Base-by-base conservation (phyloP, 2,113 vertebrate genomes). In the Alouatta palliata region DNA sequence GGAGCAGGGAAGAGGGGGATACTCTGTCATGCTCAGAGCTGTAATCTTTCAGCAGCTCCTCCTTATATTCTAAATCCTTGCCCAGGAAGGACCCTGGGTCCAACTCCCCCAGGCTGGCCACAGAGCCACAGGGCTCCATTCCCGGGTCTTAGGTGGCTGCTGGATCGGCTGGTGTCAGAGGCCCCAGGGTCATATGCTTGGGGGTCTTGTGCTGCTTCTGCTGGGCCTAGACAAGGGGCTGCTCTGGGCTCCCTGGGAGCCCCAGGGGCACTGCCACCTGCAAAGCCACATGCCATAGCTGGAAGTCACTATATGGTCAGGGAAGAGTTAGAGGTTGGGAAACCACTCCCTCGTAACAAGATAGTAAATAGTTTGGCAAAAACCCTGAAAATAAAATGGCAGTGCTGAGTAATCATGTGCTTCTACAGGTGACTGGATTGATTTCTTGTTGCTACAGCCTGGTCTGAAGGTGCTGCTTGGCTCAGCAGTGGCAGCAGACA, bases 301-400 rank as follows among this genome's bases (percentile, higher is more conserved):
- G 99, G 98, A 99, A 99, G 99, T 99, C 99, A 99, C 99, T 99
- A 92, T 99, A 99, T 0, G 99, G 99, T 81, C 99, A 99, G 0
- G 99, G 99, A 19, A 99, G 99, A 76, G 99, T 99, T 0, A 99
- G 99, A 2, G 99, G 99, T 96, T 99, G 98, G 98, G 99, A 99
- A 98, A 99, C 99, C 98, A 99, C 99, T 98, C 99, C 99, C 98
- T 99, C 99, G 91, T 99, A 99, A 97, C 99, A 99, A 98, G 99
- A 99, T 97, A 99, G 99, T 98, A 99, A 99, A 98, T 99, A 99
- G 98, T 99, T 99, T 99, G 99, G 99, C 98, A 99, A 99, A 99
- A 99, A 99, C 98, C 99, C 99, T 64, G 61, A 64, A 64, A 30
- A 64, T 99, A 94, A 71, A 97, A 98, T 80, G 19, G 73, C 27